Evolutionary conservation across 2,888 invertebrate genomes (phyloP).

Genomic region (Alentia gelatinosa): DNA sequence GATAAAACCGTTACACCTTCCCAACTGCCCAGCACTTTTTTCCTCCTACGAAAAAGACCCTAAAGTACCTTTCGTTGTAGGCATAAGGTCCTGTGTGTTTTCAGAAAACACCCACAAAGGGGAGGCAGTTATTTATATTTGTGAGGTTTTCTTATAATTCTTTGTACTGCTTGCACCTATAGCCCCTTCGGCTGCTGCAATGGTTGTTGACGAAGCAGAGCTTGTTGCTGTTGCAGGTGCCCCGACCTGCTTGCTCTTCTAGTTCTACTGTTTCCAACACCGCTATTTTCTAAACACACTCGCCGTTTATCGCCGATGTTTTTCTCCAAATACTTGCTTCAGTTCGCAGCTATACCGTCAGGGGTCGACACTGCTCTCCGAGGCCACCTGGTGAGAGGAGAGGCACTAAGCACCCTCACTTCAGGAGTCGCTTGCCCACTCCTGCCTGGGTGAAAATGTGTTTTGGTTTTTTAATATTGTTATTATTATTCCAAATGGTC

Average conservation of each 20-base stretch:
- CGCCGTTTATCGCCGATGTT: background rate
- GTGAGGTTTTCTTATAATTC: background rate
- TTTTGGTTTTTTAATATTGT: no score
- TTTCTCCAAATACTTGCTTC: background rate
- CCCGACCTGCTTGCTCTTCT: background rate
- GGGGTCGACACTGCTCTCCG: background rate
- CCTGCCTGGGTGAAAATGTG: no score
- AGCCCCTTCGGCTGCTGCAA: background rate
- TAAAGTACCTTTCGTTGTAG: background rate
- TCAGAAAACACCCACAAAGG: slow-evolving; percentile 14
- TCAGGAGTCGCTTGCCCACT: background rate
- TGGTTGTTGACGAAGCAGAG: background rate
- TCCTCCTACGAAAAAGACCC: background rate
- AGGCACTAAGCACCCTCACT: background rate
- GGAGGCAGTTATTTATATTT: background rate
- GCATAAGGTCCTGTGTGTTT: background rate
- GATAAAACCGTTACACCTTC: background rate
- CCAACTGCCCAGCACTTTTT: background rate
- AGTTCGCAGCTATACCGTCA: background rate
- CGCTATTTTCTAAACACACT: slow-evolving; percentile 2
- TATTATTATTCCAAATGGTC: no score
- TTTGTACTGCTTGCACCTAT: no score
- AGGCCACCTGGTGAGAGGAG: background rate
- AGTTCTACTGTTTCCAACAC: background rate
- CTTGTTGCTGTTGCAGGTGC: background rate